Conservation (phyloP, 2,888 invertebrate species). For the Gibbula magus region DNA sequence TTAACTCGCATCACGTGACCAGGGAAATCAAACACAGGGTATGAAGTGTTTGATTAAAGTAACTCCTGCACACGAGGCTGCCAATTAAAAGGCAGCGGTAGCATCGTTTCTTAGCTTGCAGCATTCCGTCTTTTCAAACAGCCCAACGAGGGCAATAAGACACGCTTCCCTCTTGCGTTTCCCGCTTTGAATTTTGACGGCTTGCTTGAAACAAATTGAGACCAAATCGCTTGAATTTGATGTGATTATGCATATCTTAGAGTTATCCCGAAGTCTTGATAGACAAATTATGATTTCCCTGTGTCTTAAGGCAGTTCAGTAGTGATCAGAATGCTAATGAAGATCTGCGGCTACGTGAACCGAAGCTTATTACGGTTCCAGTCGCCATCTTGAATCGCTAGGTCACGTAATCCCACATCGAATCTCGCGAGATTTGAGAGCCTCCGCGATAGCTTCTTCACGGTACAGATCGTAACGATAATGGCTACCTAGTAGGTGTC, state of each 20-base stretch:
- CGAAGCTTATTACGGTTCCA: conserved; percentile 1
- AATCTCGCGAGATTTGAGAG: conserved; percentile 9
- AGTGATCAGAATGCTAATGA: conserved; percentile 22
- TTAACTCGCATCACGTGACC: conserved; percentile 40
- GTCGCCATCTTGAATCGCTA: conserved; percentile 1
- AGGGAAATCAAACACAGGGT: conserved; percentile 37
- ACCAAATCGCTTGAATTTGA: conserved; percentile 26
- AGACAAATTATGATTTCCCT: conserved; percentile 17
- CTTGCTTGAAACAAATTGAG: conserved; percentile 29
- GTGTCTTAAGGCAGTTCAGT: conserved; percentile 16
- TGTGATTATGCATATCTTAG: conserved; percentile 34
- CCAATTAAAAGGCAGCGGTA: conserved; percentile 16
- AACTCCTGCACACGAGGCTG: conserved; percentile 20
- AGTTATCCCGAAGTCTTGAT: conserved; percentile 22
- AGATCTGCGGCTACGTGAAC: not conserved
- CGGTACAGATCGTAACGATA: not conserved
- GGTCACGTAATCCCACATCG: not conserved
- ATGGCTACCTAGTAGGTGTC: not conserved
- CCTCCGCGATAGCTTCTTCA: not conserved
- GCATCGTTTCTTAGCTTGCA: conserved; percentile 11
- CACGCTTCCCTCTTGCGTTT: not conserved
- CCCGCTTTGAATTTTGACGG: conserved; percentile 27
- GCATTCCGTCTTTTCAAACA: conserved; percentile 1
- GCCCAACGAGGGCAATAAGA: conserved; percentile 27
- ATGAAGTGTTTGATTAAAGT: conserved; percentile 24